Conservation (phyloP, 2,888 invertebrate species). For the Aphidoletes aphidimyza region DNA sequence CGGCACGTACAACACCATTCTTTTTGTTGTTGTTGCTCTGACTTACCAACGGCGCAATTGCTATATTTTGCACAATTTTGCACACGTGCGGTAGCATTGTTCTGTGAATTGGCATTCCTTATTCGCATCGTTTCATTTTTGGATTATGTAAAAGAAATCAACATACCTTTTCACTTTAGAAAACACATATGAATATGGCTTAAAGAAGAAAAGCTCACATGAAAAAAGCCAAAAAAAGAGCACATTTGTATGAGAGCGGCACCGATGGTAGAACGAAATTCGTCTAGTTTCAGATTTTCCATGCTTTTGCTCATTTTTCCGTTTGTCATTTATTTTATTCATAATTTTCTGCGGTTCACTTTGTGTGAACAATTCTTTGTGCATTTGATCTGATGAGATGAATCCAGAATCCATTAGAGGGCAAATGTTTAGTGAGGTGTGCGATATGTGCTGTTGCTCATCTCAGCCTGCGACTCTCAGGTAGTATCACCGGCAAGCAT, state of each 20-base stretch:
- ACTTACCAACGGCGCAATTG: not conserved
- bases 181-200: not conserved
- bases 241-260: too few species aligned
- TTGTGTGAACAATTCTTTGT: not conserved
- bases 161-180: not conserved
- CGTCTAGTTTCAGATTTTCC: not conserved
- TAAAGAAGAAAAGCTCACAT: not conserved
- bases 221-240: not conserved
- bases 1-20: not conserved
- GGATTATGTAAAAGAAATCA: not conserved
- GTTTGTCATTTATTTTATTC: not conserved
- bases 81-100: conserved; percentile 18
- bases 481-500: too few species aligned
- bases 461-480: not conserved
- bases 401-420: not conserved
- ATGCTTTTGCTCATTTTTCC: not conserved
- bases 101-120: not conserved
- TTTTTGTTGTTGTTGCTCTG: not conserved
- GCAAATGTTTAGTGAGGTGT: not conserved
- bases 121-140: not conserved
- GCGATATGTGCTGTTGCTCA: not conserved
- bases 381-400: not conserved
- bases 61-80: not conserved
- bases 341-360: not conserved
- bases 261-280: not conserved